Percentiles rank a stretch among this genome's conserved stretches.
Evolutionary conservation across 2,888 invertebrate genomes (phyloP).

Genomic region (Aleiodes testaceus): DNA sequence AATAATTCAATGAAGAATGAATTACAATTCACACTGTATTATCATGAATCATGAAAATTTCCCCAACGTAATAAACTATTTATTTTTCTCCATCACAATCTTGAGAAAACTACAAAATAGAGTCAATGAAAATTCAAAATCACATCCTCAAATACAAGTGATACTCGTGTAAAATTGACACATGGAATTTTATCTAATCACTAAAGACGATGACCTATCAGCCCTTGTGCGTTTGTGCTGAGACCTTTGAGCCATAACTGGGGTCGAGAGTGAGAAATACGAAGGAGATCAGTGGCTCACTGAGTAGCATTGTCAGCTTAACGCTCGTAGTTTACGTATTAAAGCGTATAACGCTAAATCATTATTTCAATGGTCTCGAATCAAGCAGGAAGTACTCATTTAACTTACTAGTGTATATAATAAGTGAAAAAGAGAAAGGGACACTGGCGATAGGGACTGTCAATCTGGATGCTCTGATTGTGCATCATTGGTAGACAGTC

Average conservation of each 20-base stretch:
- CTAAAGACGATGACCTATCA: slow-evolving; percentile 55
- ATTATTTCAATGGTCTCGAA: slow-evolving; percentile 61
- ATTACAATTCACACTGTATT: too few relatives aligned
- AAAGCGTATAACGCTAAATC: slow-evolving; percentile 48
- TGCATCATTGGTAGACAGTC: slow-evolving; percentile 54
- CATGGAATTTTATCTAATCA: slow-evolving; percentile 60
- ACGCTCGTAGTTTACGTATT: slow-evolving; percentile 52
- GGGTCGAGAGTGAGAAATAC: slow-evolving; percentile 54
- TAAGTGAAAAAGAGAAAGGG: slow-evolving; percentile 36
- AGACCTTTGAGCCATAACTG: slow-evolving; percentile 42
- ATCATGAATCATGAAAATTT: too few relatives aligned
- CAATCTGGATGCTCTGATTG: slow-evolving; percentile 47
- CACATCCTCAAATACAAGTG: neutral
- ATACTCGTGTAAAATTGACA: slow-evolving; percentile 22
- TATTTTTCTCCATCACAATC: slow-evolving; percentile 2
- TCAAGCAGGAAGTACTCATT: slow-evolving; percentile 69
- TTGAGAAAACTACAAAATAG: neutral
- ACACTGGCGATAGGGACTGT: slow-evolving; percentile 38
- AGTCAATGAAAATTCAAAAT: neutral
- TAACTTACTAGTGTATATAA: slow-evolving; percentile 55
- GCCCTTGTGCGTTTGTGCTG: slow-evolving; percentile 46
- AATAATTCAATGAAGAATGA: too few relatives aligned
- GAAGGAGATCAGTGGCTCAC: slow-evolving; percentile 58
- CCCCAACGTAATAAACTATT: neutral
- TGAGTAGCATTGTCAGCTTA: slow-evolving; percentile 50